Base-by-base conservation (phyloP, 2,888 invertebrate genomes). In the Harpalus rufipes region DNA sequence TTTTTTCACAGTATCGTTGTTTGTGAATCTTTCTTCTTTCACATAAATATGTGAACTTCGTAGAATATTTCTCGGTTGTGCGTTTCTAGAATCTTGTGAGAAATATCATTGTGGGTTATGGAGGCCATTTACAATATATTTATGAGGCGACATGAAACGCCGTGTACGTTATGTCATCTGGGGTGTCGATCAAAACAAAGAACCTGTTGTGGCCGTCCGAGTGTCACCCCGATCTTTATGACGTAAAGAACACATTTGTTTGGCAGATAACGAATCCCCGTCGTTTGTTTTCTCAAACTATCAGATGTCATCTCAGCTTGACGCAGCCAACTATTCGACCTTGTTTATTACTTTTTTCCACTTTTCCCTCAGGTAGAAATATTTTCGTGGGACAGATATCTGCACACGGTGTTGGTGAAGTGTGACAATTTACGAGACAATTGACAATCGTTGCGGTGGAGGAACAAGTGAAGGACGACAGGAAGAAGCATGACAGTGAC, bases 291-390 rank as follows among this genome's bases (percentile, higher is more conserved):
- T 82, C 59, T 82, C 16, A 82, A 82, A 82, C 74, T 82, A 82
- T 82, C 82, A 82, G 74, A 68, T 82, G 82, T 82, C 82, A 74
- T 82, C 82, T 82, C 81, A 81, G 81, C 81, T 81, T 81, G 81
- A 81, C 61, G 63, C 41, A 61, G 2, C 41, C 16, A 41, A 72
- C 72, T 72, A 72, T 74, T 74, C 72, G 72, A 44, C 72, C 68
- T 68, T 74, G 72, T 74, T 74, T 74, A 74, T 74, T 18, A 74
- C 72, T 68, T 68, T 74, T 74, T 74, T 74, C 18, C 41, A 74
- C 72, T 44, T 72, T 44, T 44, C 10, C 18, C 16, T 7, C 72
- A 74, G 72, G 72, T 74, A 74, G 41, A 41, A 74, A 44, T 44
- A 44, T 44, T 74, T 68, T 68, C 68, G 68, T 68, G 68, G 32